phyloP scores from a whole-genome alignment of 2,113 vertebrate species.

The Tetraodon nigroviridis region DNA sequence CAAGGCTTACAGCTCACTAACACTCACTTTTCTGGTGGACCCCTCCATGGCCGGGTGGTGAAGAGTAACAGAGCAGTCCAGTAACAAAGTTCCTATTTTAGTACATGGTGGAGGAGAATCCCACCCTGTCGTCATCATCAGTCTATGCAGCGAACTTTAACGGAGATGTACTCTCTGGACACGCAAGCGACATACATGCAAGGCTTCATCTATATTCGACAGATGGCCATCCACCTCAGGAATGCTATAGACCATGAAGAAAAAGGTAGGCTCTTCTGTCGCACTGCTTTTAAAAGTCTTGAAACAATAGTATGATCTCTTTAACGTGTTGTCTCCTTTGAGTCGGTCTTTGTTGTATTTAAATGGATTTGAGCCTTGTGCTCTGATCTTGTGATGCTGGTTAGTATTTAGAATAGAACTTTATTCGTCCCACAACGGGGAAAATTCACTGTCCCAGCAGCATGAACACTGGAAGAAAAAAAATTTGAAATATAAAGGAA shows the following conservation, averaged over 20 bases:
- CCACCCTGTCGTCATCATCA: conserved; percentile 36
- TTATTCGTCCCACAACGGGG: too few relatives aligned
- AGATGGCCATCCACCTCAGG: conserved; percentile 91
- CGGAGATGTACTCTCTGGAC: conserved; percentile 87
- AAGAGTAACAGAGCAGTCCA: conserved; percentile 14
- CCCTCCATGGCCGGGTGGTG: conserved; percentile 58
- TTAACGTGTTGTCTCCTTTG: too few relatives aligned
- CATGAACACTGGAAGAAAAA: too few relatives aligned
- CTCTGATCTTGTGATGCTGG: not conserved
- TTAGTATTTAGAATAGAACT: too few relatives aligned
- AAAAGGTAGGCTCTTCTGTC: conserved; percentile 77
- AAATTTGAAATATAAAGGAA: too few relatives aligned
- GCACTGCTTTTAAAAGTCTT: not conserved
- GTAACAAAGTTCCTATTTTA: conserved; percentile 3
- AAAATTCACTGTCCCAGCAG: too few relatives aligned
- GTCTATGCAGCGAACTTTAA: conserved; percentile 86
- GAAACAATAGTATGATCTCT: too few relatives aligned
- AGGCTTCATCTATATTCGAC: conserved; percentile 89
- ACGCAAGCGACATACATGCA: conserved; percentile 81
- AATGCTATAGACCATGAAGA: conserved; percentile 86
- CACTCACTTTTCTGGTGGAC: conserved; percentile 66
- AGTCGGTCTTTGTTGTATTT: too few relatives aligned
- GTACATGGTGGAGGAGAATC: conserved; percentile 49
- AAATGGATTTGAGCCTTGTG: not conserved
- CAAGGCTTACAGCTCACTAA: not conserved